These are phyloP conservation scores for Catocala sponsa DNA, from an alignment of 2,888 invertebrate genomes.

Conservation along the genomic window DNA sequence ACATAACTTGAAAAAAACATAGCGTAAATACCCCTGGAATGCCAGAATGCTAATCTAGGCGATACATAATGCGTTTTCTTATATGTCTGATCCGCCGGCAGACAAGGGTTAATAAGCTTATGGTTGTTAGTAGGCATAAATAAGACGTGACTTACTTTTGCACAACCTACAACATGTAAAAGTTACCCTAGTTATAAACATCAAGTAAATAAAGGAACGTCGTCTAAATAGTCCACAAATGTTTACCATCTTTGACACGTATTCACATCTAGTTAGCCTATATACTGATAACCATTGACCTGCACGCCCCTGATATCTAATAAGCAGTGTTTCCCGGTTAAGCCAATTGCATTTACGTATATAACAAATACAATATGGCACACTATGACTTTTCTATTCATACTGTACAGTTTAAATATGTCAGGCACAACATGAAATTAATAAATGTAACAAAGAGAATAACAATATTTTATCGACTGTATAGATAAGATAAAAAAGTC, in stretches of 20 bases:
- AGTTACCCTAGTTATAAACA: background rate
- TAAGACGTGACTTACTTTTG: no score
- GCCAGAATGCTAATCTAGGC: no score
- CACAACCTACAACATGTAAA: background rate
- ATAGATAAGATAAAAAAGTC: no score
- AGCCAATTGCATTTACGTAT: conserved; percentile 4
- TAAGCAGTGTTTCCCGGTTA: conserved; percentile 26
- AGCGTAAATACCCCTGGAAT: no score
- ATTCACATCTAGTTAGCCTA: conserved; percentile 19
- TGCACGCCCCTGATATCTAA: conserved; percentile 26
- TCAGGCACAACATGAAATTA: no score
- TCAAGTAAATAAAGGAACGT: background rate
- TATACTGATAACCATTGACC: conserved; percentile 46
- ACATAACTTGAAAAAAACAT: no score
- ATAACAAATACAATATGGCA: background rate
- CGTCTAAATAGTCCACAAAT: conserved; percentile 17
- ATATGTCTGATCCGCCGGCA: no score
- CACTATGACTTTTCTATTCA: background rate
- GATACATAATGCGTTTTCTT: no score
- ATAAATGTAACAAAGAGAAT: no score
- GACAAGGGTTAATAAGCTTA: no score
- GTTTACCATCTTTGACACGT: conserved; percentile 16
- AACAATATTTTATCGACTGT: no score
- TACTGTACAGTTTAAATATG: background rate
- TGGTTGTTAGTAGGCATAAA: no score